phyloP scores from a whole-genome alignment of 1,140 invertebrate species.

The Musca vetustissima region DNA sequence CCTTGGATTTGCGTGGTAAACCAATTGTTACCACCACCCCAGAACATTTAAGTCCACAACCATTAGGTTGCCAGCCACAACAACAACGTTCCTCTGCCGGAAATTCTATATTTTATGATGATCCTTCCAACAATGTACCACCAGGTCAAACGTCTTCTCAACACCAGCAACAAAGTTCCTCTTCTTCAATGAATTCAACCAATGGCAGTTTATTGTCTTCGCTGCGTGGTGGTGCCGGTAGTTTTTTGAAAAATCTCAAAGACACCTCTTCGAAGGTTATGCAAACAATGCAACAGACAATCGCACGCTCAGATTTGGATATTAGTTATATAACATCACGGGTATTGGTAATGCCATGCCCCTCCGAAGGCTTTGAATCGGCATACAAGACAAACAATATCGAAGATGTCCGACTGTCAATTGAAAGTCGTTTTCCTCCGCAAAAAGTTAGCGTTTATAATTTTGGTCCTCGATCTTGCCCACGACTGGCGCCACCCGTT shows the following conservation, averaged over 20 bases:
- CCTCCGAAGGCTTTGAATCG: slow-evolving; percentile 91
- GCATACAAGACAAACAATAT: slow-evolving; percentile 91
- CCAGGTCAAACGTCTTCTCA: slow-evolving; percentile 29
- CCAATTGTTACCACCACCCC: slow-evolving; percentile 43
- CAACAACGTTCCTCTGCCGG: slow-evolving; percentile 45
- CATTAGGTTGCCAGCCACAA: no score
- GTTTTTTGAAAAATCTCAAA: slow-evolving; percentile 89
- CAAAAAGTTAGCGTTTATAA: slow-evolving; percentile 81
- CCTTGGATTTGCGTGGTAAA: slow-evolving; percentile 53
- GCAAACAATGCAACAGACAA: slow-evolving; percentile 91
- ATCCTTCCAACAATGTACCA: slow-evolving; percentile 40
- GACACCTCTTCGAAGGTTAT: slow-evolving; percentile 96
- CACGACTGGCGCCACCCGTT: slow-evolving; percentile 62
- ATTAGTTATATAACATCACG: slow-evolving; percentile 89
- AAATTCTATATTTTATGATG: slow-evolving; percentile 47
- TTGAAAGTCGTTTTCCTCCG: slow-evolving; percentile 74
- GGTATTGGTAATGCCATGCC: slow-evolving; percentile 89
- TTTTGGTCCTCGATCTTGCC: slow-evolving; percentile 62
- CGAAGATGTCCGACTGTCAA: slow-evolving; percentile 80
- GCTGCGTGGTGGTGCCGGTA: slow-evolving; percentile 80
- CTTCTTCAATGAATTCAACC: slow-evolving; percentile 27
- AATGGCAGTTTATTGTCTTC: slow-evolving; percentile 76
- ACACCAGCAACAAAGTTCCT: slow-evolving; percentile 24
- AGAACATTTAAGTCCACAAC: slow-evolving; percentile 42
- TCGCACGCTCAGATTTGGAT: slow-evolving; percentile 85